Evolutionary conservation across 1,140 invertebrate species (phyloP).

Genomic region (Apis florea): DNA sequence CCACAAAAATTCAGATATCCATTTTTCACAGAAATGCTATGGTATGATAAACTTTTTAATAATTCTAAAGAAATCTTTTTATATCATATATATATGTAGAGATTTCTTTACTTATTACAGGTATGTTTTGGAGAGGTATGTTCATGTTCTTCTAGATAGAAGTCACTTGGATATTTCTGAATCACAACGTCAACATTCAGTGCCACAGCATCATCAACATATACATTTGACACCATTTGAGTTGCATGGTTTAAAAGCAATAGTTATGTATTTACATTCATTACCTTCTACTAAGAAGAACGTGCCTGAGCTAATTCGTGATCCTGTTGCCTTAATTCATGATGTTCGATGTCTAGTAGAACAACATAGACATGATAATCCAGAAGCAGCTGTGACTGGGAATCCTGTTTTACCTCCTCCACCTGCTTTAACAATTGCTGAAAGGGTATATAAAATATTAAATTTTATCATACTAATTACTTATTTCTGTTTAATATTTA

Average conservation of each 20-base stretch:
- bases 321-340: slow-evolving; percentile 93
- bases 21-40: slow-evolving; percentile 98
- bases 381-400: slow-evolving; percentile 91
- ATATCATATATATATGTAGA: background rate
- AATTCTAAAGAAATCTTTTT: background rate
- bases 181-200: slow-evolving; percentile 67
- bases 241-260: slow-evolving; percentile 93
- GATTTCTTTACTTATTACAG: slow-evolving; percentile 52
- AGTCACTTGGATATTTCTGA: slow-evolving; percentile 86
- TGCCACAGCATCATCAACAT: slow-evolving; percentile 81
- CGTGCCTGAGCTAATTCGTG: slow-evolving; percentile 93
- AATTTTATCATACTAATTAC: background rate
- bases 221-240: slow-evolving; percentile 90
- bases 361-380: slow-evolving; percentile 92
- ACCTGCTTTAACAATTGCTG: slow-evolving; percentile 73
- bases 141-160: slow-evolving; percentile 91
- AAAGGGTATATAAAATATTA: slow-evolving; percentile 66
- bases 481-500: slow-evolving; percentile 7
- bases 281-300: slow-evolving; percentile 94
- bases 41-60: slow-evolving; percentile 79
- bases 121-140: slow-evolving; percentile 96
- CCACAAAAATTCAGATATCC: slow-evolving; percentile 98
- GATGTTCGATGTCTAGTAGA: slow-evolving; percentile 94
- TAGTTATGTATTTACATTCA: slow-evolving; percentile 94
- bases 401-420: slow-evolving; percentile 84